Conservation (phyloP, 30 jellyfish, hydroid and myxozoan genomes). For the Sanderia malayensis region DNA sequence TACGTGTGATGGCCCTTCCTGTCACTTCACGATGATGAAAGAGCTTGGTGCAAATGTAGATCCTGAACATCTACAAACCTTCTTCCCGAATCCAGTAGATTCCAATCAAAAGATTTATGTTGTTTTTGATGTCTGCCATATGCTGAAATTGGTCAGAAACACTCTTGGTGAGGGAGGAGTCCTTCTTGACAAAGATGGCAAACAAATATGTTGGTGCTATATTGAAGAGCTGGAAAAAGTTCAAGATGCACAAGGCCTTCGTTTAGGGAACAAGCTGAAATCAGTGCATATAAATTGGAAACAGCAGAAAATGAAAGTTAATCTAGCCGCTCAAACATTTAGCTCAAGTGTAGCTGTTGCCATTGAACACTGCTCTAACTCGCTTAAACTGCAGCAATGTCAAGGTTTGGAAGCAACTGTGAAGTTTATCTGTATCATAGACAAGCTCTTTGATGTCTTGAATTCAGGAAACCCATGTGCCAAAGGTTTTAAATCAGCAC, state of each 20-base stretch:
- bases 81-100: no score
- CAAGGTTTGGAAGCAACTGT: slow-evolving; percentile 67
- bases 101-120: no score
- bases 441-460: no score
- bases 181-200: slow-evolving; percentile 41
- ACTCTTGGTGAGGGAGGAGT: slow-evolving; percentile 68
- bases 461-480: no score
- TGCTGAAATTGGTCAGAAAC: slow-evolving; percentile 69
- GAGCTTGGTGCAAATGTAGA: no score
- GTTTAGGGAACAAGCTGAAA: slow-evolving; percentile 67
- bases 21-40: no score
- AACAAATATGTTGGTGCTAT: slow-evolving; percentile 36
- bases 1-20: no score
- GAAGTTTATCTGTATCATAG: no score
- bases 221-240: slow-evolving; percentile 31
- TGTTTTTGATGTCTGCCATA: slow-evolving; percentile 78
- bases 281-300: slow-evolving; percentile 44
- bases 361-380: slow-evolving; percentile 23
- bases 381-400: slow-evolving; percentile 50
- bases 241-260: slow-evolving; percentile 56
- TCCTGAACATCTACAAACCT: no score
- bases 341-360: slow-evolving; percentile 67
- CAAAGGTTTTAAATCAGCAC: no score
- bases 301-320: slow-evolving; percentile 29
- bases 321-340: slow-evolving; percentile 69